Percentiles rank a stretch among this genome's conserved stretches.
These are phyloP conservation scores for Diplodus puntazzo DNA, from an alignment of 2,797 vertebrate genomes.

Conservation along the genomic window DNA sequence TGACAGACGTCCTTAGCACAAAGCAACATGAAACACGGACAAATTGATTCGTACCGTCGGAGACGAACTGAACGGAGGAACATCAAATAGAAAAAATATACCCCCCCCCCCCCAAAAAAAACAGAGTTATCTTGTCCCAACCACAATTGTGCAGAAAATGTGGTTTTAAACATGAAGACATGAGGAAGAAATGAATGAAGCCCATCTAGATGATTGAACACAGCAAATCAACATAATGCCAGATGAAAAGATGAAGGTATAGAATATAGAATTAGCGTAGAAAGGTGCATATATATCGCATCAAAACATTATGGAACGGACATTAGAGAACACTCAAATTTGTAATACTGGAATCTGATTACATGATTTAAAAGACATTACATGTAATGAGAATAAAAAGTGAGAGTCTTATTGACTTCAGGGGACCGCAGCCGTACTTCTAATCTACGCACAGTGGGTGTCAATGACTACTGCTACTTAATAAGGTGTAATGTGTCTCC, in stretches of 20 bases:
- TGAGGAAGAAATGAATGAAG: not conserved
- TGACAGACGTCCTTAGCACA: not conserved
- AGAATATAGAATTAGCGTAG: not conserved
- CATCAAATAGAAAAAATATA: not conserved
- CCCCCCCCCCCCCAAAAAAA: too few relatives aligned
- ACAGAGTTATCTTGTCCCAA: not conserved
- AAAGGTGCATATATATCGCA: not conserved
- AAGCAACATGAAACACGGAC: slow-evolving; percentile 1
- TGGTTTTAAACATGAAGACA: not conserved
- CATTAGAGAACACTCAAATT: not conserved
- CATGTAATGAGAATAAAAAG: not conserved
- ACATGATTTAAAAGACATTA: not conserved
- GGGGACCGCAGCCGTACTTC: not conserved
- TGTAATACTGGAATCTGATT: not conserved
- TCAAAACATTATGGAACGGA: not conserved
- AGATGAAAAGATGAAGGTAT: not conserved
- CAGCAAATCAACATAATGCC: not conserved
- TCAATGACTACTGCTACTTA: not conserved
- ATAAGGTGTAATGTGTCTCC: slow-evolving; percentile 10
- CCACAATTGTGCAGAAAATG: not conserved
- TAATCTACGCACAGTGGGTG: not conserved
- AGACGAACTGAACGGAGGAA: not conserved
- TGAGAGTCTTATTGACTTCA: not conserved
- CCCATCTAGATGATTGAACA: not conserved
- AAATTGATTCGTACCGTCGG: not conserved